phyloP scores from a whole-genome alignment of 2,888 invertebrate species.

The Hybos culiciformis region DNA sequence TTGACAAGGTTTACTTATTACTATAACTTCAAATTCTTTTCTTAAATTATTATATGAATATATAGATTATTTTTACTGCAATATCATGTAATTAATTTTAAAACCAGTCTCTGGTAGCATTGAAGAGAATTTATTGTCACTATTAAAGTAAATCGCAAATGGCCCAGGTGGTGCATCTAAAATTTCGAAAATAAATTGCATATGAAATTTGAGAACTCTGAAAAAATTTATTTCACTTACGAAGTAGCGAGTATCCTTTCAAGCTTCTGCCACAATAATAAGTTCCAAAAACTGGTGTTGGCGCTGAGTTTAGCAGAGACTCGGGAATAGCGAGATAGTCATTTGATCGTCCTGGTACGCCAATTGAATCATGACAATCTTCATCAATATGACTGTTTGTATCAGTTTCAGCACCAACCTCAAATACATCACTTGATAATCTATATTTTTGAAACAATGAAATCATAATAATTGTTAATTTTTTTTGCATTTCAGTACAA shows the following conservation, averaged over 20 bases:
- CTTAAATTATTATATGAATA: too few species aligned
- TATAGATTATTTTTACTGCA: too few species aligned
- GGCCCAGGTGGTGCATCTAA: constrained; percentile 45
- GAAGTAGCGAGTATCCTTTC: constrained; percentile 19
- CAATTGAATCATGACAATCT: constrained; percentile 41
- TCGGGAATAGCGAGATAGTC: constrained; percentile 45
- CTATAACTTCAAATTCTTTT: too few species aligned
- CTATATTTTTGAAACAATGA: not conserved
- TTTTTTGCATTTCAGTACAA: not conserved
- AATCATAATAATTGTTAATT: not conserved
- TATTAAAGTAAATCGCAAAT: constrained; percentile 43
- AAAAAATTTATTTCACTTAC: constrained; percentile 15
- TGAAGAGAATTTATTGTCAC: constrained; percentile 36
- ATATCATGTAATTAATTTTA: constrained; percentile 23
- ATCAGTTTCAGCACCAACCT: not conserved
- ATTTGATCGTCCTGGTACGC: constrained; percentile 37
- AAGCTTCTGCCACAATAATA: constrained; percentile 28
- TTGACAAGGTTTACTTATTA: too few species aligned
- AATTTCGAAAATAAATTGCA: constrained; percentile 9
- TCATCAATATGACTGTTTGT: constrained; percentile 27
- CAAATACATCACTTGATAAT: constrained; percentile 3
- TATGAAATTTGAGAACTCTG: not conserved
- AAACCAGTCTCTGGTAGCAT: constrained; percentile 25
- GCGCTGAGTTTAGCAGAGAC: constrained; percentile 36
- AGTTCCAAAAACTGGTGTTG: constrained; percentile 23